phyloP scores from a whole-genome alignment of 2,113 vertebrate genomes.

The Tretioscincus oriximinensis region DNA sequence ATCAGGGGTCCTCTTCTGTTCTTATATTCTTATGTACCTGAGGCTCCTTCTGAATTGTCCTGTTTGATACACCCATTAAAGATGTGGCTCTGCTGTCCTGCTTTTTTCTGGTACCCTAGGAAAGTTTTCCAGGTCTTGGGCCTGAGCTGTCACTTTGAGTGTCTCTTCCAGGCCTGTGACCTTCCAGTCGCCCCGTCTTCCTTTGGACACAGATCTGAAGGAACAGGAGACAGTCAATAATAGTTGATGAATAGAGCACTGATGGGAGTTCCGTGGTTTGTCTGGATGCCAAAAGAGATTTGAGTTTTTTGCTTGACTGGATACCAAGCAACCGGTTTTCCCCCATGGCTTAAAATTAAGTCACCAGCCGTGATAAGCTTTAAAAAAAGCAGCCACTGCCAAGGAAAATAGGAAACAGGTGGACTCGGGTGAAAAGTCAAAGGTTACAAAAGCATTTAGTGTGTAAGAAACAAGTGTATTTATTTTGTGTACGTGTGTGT shows the following conservation, averaged over 20 bases:
- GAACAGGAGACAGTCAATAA: not conserved
- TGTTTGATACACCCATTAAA: too few species aligned
- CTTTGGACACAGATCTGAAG: not conserved
- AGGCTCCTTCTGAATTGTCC: too few species aligned
- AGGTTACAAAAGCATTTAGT: not conserved
- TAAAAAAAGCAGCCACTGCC: not conserved
- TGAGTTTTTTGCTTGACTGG: not conserved
- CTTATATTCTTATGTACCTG: too few species aligned
- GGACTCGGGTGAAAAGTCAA: not conserved
- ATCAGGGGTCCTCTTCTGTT: too few species aligned
- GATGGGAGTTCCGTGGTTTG: not conserved
- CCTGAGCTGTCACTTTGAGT: not conserved
- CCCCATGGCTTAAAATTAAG: not conserved
- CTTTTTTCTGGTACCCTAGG: too few species aligned
- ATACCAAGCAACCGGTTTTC: not conserved
- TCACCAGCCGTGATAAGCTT: constrained; percentile 5
- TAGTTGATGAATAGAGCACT: not conserved
- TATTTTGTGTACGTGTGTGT: too few species aligned
- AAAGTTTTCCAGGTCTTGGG: too few species aligned
- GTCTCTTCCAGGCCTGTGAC: not conserved
- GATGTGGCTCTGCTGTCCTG: too few species aligned
- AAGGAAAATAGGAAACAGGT: constrained; percentile 6
- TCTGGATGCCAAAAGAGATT: not conserved
- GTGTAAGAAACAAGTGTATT: not conserved
- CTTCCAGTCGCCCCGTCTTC: not conserved